A percentile compares a stretch with the other conserved stretches of the same genome.
These are phyloP conservation scores for Galeopsomyia nigrocyanea DNA, from an alignment of 2,888 invertebrate species.

Conservation along the genomic window DNA sequence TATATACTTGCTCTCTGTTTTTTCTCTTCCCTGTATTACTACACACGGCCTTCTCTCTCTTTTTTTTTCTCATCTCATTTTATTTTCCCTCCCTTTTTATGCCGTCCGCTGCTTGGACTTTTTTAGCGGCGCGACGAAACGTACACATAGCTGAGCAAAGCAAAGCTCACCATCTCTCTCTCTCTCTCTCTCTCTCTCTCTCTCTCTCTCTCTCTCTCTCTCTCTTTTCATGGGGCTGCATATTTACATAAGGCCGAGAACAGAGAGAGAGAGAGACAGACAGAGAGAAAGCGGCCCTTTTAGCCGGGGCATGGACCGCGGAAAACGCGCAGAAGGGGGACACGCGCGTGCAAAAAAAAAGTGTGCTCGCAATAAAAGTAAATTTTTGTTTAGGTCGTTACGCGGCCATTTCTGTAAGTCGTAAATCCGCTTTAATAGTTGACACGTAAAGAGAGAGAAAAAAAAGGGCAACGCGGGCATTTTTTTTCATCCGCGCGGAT, in stretches of 20 bases:
- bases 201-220: background rate
- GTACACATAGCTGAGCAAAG: conserved; percentile 16
- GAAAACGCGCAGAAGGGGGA: conserved; percentile 7
- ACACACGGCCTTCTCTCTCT: background rate
- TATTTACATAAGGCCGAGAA: conserved; percentile 35
- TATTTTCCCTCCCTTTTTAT: too few species aligned
- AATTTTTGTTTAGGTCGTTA: conserved; percentile 44
- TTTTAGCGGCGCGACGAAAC: conserved; percentile 17
- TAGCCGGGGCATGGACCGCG: background rate
- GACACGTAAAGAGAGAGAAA: background rate
- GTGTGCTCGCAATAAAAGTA: conserved; percentile 26
- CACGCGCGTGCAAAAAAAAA: background rate
- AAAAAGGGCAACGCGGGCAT: background rate
- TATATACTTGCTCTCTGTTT: background rate
- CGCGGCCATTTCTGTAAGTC: conserved; percentile 30
- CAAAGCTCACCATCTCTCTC: conserved; percentile 13
- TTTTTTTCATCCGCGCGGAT: background rate
- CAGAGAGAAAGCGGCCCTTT: conserved; percentile 10
- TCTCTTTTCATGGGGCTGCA: background rate
- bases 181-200: conserved; percentile 1
- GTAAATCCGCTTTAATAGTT: conserved; percentile 35
- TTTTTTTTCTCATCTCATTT: background rate
- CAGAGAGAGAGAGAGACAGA: background rate
- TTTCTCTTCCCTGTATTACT: background rate
- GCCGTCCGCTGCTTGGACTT: background rate